Evolutionary conservation across 2,113 vertebrate species (phyloP).

Genomic region (Cochlearius cochlearius): DNA sequence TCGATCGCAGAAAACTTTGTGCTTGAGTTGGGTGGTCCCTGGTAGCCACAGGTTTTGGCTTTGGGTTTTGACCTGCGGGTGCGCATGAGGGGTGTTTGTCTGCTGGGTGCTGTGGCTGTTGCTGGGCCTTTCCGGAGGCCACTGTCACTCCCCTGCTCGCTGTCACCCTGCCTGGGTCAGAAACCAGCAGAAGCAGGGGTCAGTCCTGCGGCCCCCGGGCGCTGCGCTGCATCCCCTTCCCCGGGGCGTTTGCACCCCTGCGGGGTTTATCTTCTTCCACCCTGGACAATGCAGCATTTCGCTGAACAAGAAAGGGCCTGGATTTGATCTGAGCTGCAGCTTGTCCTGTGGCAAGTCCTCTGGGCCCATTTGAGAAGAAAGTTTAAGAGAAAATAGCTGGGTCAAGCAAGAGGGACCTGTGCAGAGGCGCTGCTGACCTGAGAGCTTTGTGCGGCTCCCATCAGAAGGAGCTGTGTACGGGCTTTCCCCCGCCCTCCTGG

Average conservation of each 20-base stretch:
- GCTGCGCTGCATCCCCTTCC: neutral
- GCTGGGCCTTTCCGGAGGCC: neutral
- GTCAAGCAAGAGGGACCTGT: neutral
- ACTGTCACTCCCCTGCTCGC: neutral
- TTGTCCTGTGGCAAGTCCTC: neutral
- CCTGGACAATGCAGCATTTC: neutral
- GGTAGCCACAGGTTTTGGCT: neutral
- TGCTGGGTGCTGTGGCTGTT: neutral
- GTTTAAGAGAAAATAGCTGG: neutral
- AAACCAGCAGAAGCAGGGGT: neutral
- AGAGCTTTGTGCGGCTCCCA: neutral
- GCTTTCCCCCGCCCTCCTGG: neutral
- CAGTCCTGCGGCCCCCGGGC: neutral
- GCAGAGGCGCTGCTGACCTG: neutral
- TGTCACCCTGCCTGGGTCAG: neutral
- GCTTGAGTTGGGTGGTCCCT: neutral
- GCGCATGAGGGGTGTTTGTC: neutral
- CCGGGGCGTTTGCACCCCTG: rapidly evolving
- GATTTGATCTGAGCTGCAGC: neutral
- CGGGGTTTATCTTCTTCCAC: neutral
- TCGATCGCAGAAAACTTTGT: neutral
- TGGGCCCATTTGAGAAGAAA: neutral
- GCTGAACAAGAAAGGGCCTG: neutral
- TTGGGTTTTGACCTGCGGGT: neutral
- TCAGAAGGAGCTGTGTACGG: neutral